These are phyloP conservation scores for Kryptolebias ocellatus DNA, from an alignment of 2,797 vertebrate species.

Conservation along the genomic window DNA sequence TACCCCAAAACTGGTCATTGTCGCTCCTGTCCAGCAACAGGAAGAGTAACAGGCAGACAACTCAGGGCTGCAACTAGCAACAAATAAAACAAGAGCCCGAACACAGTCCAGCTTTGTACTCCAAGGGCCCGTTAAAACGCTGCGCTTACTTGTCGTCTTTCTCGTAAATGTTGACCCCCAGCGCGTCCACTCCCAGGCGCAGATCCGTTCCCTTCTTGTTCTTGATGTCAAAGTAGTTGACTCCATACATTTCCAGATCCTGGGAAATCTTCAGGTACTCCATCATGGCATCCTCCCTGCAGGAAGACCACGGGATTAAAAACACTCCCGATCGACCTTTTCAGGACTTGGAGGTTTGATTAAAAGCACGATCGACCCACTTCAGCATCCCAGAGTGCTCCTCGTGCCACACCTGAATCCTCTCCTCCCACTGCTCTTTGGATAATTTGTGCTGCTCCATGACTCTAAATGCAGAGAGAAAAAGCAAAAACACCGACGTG, in stretches of 20 bases:
- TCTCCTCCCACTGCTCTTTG: constrained; percentile 96
- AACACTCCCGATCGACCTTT: too few species aligned
- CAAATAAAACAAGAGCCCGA: constrained; percentile 2
- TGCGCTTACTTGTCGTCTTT: constrained; percentile 92
- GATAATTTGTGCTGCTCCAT: constrained; percentile 96
- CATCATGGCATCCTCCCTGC: constrained; percentile 92
- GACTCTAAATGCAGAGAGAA: constrained; percentile 79
- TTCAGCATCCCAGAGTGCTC: constrained; percentile 94
- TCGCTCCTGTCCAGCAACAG: too few species aligned
- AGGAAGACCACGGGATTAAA: not conserved
- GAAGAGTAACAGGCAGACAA: too few species aligned
- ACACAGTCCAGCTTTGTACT: constrained; percentile 4
- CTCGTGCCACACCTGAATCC: constrained; percentile 97
- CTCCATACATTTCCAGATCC: constrained; percentile 98
- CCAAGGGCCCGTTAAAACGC: not conserved
- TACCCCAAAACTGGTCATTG: too few species aligned
- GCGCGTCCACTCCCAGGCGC: constrained; percentile 94
- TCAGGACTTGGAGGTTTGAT: not conserved
- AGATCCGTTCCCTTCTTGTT: constrained; percentile 98
- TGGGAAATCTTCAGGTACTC: constrained; percentile 98
- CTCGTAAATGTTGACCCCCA: constrained; percentile 97
- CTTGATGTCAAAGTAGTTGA: constrained; percentile 98
- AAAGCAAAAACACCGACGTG: not conserved
- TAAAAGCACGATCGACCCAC: constrained; percentile 77
- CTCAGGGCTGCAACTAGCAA: constrained; percentile 14